Percentiles rank a stretch among this genome's conserved stretches.
Evolutionary conservation across 2,113 vertebrate species (phyloP).

Genomic region (Gymnarchus niloticus): DNA sequence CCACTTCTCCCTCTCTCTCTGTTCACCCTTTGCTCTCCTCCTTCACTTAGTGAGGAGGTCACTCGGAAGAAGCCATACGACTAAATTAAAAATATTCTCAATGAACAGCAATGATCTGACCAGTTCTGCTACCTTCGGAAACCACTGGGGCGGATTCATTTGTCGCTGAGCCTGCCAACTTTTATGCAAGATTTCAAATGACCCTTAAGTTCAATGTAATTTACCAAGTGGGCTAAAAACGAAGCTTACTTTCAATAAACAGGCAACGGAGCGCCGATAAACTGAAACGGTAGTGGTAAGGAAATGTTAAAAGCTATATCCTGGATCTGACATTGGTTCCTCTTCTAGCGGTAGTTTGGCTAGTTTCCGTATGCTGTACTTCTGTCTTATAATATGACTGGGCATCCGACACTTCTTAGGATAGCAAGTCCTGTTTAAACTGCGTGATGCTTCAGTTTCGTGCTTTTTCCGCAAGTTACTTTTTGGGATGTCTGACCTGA

Average conservation of each 20-base stretch:
- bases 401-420: slow-evolving; percentile 33
- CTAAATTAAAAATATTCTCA: not conserved
- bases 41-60: not conserved
- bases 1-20: slow-evolving; percentile 22
- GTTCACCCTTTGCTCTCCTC: slow-evolving; percentile 15
- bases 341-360: too few relatives aligned
- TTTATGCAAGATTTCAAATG: not conserved
- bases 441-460: not conserved
- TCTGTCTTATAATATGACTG: slow-evolving; percentile 2
- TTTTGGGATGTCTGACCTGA: not conserved
- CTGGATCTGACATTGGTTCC: slow-evolving; percentile 36
- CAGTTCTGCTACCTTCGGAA: not conserved
- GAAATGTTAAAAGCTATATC: slow-evolving; percentile 9
- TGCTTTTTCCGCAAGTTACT: not conserved
- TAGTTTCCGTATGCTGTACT: slow-evolving; percentile 7
- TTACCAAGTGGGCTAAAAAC: not conserved
- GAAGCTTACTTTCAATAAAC: not conserved
- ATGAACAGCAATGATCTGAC: not conserved
- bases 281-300: not conserved
- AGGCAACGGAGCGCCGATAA: not conserved
- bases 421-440: slow-evolving; percentile 39
- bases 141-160: not conserved
- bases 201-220: not conserved
- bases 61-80: too few relatives aligned
- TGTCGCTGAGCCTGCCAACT: not conserved